Evolutionary conservation across 2,113 vertebrate genomes (phyloP), one percentile per base, ranked within the genome.

Genomic region (Acanthisitta chloris): DNA sequence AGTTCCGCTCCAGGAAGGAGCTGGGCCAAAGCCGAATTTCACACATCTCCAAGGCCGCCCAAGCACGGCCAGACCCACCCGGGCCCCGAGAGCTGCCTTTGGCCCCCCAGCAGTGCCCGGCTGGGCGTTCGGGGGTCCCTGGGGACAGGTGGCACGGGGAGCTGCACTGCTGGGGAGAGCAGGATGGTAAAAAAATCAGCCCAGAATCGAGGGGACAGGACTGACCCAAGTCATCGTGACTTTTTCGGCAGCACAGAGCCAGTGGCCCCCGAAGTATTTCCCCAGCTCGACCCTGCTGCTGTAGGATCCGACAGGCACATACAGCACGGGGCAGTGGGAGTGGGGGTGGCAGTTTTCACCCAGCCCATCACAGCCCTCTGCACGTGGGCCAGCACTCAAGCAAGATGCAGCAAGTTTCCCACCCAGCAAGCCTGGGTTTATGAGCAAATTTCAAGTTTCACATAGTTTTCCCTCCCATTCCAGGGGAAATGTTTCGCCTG

Each of bases 1-100:
- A 98, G 98, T 98, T 97, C 98, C 97, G 98, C 98, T 98, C 98
- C 97, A 98, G 96, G 97, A 97, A 97, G 97, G 97, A 97, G 92
- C 94, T 88, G 61, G 94, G 95, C 91, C 54, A 96, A 95, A 97
- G 95, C 95, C 26, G 93, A 97, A 97, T 98, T 98, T 98, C 98
- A 98, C 98, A 98, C 98, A 97, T 98, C 97, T 95, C 94, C 17
- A 81, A 91, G 96, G 73, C 94, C 24, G 96, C 94, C 88, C 80
- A 76, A 86, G 97, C 97, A 96, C 84, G 84, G 89, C 88, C 64
- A 6, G n/a, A n/a, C n/a, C n/a, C n/a, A n/a, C n/a, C n/a, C n/a
- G 83, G 48, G 82, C 92, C 59, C 92, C 96, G 77, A 97, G 93
- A 98, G 97, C 94, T 15, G 49, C 96, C 96, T 97, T 97, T 97